Conservation (phyloP, 2,113 vertebrate species). For the Halcyon malimbica region DNA sequence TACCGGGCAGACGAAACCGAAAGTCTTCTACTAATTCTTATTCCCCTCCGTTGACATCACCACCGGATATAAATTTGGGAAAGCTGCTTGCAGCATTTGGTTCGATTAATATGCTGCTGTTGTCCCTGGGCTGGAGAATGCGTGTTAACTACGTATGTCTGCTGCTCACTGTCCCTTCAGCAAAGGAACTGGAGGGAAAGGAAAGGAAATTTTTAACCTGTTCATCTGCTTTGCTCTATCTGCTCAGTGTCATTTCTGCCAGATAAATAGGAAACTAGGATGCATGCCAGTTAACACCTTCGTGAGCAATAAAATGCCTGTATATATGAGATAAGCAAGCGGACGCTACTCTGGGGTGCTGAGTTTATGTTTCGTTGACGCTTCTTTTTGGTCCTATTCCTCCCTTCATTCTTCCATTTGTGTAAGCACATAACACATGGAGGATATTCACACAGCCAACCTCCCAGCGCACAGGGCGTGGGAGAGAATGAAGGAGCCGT, state of each 20-base stretch:
- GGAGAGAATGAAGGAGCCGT: not conserved
- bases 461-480: not conserved
- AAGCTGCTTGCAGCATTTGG: not conserved
- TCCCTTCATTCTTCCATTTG: not conserved
- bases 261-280: not conserved
- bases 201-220: not conserved
- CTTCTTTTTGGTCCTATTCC: not conserved
- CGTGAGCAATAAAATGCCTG: accelerated
- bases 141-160: accelerated
- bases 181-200: not conserved
- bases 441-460: not conserved
- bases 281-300: not conserved
- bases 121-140: not conserved
- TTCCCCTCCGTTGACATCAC: not conserved
- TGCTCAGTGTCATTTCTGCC: not conserved
- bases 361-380: not conserved
- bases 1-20: not conserved
- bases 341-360: not conserved
- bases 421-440: not conserved
- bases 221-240: not conserved
- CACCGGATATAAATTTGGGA: not conserved
- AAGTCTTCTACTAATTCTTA: not conserved
- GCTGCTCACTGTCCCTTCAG: not conserved
- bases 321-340: not conserved
- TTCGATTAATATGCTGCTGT: not conserved